These are phyloP conservation scores for Eristalis pertinax DNA, from an alignment of 2,888 invertebrate species.

Conservation along the genomic window DNA sequence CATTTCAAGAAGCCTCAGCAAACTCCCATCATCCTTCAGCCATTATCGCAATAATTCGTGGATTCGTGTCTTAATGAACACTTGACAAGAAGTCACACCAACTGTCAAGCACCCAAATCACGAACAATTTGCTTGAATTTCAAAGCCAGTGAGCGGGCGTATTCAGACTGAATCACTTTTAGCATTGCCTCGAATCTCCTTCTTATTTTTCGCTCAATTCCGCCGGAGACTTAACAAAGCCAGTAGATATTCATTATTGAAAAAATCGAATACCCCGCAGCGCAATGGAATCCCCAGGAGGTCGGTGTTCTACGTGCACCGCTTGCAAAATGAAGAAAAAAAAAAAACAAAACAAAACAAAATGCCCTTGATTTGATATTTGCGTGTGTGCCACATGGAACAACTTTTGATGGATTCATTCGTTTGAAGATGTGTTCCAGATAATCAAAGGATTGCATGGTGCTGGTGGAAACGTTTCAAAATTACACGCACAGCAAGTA, in stretches of 20 bases:
- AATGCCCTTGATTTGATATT: constrained; percentile 11
- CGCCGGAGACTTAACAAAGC: not conserved
- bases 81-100: not conserved
- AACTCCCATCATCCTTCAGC: not conserved
- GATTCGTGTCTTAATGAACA: not conserved
- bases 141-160: not conserved
- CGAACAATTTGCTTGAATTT: not conserved
- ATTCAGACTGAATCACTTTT: not conserved
- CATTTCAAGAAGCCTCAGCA: no score
- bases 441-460: constrained; percentile 14
- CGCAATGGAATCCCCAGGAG: not conserved
- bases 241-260: not conserved
- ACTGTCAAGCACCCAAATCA: not conserved
- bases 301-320: not conserved
- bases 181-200: not conserved
- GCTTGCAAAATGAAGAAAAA: not conserved
- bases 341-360: no score
- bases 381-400: not conserved
- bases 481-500: not conserved
- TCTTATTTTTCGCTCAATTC: not conserved
- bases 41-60: not conserved
- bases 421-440: not conserved
- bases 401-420: not conserved
- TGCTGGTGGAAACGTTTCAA: not conserved
- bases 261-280: constrained; percentile 17